Percentiles rank a stretch among this genome's conserved stretches.
Evolutionary conservation across 2,797 vertebrate genomes (phyloP).

Genomic region (Sitta carolinensis): DNA sequence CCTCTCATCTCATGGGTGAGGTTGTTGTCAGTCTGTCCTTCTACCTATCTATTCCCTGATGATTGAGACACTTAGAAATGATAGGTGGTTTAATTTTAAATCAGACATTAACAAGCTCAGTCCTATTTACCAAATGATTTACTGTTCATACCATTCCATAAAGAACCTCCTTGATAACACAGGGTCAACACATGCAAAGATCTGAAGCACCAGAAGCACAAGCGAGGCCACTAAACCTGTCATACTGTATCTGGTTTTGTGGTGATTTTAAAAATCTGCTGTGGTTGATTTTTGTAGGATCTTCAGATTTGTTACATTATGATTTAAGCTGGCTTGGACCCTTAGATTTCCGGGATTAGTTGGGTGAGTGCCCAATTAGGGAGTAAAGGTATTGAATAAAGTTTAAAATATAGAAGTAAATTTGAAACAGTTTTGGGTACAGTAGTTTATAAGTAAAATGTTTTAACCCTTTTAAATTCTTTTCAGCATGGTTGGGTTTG

Average conservation of each 20-base stretch:
- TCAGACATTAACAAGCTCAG: background rate
- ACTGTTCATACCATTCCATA: background rate
- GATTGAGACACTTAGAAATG: background rate
- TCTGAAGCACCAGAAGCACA: background rate
- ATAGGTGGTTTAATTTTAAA: background rate
- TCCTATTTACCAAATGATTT: background rate
- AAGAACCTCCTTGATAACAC: background rate
- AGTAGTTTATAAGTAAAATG: background rate
- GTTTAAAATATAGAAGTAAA: background rate
- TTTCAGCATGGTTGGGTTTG: background rate
- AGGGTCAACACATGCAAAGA: background rate
- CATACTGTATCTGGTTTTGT: background rate
- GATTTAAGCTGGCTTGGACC: background rate
- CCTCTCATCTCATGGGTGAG: background rate
- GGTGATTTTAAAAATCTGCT: background rate
- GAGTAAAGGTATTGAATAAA: background rate
- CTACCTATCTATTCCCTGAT: background rate
- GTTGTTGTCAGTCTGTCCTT: background rate
- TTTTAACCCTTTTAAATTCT: background rate
- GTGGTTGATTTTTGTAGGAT: background rate
- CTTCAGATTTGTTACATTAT: background rate
- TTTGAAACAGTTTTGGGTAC: background rate
- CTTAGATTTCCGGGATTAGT: background rate
- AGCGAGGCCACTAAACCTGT: background rate
- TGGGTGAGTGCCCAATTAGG: background rate